Conservation (phyloP, 2,113 vertebrate species). For the Eira barbara region DNA sequence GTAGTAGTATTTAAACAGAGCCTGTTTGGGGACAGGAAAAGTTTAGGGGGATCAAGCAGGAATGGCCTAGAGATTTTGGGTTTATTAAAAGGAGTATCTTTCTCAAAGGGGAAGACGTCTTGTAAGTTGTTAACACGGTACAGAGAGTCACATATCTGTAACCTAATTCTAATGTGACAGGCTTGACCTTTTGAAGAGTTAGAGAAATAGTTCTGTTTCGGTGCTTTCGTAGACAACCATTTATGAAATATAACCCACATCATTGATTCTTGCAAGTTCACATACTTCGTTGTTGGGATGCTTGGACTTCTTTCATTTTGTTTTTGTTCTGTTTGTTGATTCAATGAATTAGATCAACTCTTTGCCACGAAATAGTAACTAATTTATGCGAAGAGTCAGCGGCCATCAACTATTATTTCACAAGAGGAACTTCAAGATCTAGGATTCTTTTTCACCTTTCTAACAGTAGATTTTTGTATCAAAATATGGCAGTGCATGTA, state of each 20-base stretch:
- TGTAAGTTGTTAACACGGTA: background rate
- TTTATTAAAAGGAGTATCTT: conserved; percentile 12
- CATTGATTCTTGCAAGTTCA: background rate
- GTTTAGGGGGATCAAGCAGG: background rate
- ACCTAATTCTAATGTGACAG: background rate
- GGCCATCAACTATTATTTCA: background rate
- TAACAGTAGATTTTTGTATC: background rate
- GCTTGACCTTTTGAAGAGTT: background rate
- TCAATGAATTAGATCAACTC: background rate
- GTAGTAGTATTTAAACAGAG: background rate
- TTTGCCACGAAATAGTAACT: background rate
- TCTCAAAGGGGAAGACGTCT: background rate
- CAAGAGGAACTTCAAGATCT: background rate
- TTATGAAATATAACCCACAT: background rate
- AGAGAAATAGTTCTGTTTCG: background rate
- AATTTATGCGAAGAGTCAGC: background rate
- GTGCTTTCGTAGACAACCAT: background rate
- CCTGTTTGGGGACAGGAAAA: background rate
- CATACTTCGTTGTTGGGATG: background rate
- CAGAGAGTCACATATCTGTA: background rate
- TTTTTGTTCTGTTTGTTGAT: background rate
- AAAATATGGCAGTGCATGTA: background rate
- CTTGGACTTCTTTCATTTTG: background rate
- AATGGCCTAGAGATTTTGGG: background rate
- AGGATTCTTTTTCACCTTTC: background rate